Conservation (phyloP, 2,113 vertebrate genomes). For the Rafetus swinhoei region DNA sequence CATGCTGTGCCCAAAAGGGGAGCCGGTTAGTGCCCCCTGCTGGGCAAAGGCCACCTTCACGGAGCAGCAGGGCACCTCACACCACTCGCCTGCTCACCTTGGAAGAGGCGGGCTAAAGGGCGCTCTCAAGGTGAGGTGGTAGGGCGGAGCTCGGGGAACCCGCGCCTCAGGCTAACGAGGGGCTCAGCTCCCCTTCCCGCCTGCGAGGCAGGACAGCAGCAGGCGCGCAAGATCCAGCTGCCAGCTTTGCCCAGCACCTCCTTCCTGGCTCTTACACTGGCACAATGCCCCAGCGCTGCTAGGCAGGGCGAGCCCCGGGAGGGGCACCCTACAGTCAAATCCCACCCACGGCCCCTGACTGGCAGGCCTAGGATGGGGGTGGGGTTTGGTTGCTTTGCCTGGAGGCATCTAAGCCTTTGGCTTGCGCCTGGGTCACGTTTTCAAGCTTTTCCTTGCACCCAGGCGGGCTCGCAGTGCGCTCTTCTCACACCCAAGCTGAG, state of each 20-base stretch:
- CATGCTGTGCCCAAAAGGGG: neutral
- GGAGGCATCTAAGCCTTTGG: too few species aligned
- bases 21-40: neutral
- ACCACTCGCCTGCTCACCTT: neutral
- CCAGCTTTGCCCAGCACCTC: neutral
- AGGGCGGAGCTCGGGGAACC: neutral
- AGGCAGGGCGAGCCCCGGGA: too few species aligned
- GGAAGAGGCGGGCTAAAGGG: too few species aligned
- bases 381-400: neutral
- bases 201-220: accelerated
- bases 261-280: neutral
- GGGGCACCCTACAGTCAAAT: too few species aligned
- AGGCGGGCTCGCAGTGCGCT: neutral
- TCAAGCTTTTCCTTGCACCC: neutral
- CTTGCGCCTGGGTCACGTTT: neutral
- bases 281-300: neutral
- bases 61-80: neutral
- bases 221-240: neutral
- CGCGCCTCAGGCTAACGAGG: neutral
- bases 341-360: too few species aligned
- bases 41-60: neutral
- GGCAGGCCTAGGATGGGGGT: too few species aligned
- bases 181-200: neutral
- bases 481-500: neutral
- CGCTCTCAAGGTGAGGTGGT: too few species aligned